These are phyloP conservation scores for Macaca mulatta DNA, from an alignment of 2,113 vertebrate species.

Conservation along the genomic window DNA sequence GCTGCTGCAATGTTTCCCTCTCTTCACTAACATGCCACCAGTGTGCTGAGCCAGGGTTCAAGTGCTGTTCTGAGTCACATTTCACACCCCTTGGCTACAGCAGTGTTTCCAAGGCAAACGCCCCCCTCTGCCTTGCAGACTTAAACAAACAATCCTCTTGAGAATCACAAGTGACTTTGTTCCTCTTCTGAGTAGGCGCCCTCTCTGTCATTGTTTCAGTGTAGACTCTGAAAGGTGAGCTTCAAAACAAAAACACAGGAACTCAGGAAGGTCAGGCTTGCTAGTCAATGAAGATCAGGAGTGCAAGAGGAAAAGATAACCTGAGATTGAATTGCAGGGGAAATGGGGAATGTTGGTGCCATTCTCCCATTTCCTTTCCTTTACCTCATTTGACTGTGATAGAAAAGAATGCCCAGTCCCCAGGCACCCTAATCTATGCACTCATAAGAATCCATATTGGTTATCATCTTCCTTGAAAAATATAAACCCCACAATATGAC, in stretches of 20 bases:
- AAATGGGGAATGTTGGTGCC: background rate
- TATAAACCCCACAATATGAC: background rate
- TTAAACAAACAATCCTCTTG: conserved; percentile 66
- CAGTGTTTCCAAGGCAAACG: conserved; percentile 49
- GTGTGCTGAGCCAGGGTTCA: background rate
- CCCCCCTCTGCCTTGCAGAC: conserved; percentile 66
- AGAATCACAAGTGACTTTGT: conserved; percentile 29
- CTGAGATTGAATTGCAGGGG: background rate
- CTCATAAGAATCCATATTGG: background rate
- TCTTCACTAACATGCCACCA: background rate
- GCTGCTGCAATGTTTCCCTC: background rate
- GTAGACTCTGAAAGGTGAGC: background rate
- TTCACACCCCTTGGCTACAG: conserved; percentile 58
- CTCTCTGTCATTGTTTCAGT: background rate
- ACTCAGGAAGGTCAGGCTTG: background rate
- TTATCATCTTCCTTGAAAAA: background rate
- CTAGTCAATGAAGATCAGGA: background rate
- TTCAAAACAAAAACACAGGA: background rate
- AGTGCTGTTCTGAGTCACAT: conserved; percentile 65
- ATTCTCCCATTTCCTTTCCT: background rate
- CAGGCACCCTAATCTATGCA: background rate
- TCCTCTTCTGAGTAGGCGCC: background rate
- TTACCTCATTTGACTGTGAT: background rate
- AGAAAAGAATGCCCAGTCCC: background rate
- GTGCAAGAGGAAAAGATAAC: background rate